phyloP scores from a whole-genome alignment of 2,797 vertebrate genomes.

The Coilia nasus region DNA sequence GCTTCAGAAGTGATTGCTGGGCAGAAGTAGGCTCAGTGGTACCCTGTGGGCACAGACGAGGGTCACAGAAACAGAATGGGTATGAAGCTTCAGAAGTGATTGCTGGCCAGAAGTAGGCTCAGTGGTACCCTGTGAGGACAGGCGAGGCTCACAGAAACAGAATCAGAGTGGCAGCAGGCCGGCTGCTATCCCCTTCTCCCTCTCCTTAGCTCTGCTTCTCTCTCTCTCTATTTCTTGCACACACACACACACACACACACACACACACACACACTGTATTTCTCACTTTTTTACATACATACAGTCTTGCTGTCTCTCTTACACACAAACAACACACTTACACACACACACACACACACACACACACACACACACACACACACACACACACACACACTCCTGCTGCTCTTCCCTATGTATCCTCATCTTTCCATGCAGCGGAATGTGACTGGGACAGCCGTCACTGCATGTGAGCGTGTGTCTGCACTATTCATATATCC shows the following conservation, averaged over 20 bases:
- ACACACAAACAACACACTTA: neutral
- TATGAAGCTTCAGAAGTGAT: no score
- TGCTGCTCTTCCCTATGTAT: neutral
- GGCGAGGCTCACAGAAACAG: no score
- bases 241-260: neutral
- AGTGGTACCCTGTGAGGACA: no score
- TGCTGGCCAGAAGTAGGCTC: no score
- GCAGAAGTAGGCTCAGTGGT: no score
- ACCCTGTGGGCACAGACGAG: no score
- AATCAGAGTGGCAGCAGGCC: neutral
- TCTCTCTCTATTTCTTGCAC: neutral
- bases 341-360: neutral
- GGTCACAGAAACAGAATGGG: no score
- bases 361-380: neutral
- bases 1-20: no score
- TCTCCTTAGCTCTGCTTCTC: neutral
- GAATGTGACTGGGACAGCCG: neutral
- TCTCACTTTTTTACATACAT: neutral
- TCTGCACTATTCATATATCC: neutral
- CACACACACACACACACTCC: neutral
- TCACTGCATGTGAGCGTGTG: neutral
- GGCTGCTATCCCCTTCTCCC: neutral
- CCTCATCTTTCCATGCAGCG: neutral
- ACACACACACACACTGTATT: neutral
- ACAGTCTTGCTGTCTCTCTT: neutral